These are phyloP conservation scores for Dicyrtoma fusca DNA, from an alignment of 2,888 invertebrate species.

Conservation along the genomic window DNA sequence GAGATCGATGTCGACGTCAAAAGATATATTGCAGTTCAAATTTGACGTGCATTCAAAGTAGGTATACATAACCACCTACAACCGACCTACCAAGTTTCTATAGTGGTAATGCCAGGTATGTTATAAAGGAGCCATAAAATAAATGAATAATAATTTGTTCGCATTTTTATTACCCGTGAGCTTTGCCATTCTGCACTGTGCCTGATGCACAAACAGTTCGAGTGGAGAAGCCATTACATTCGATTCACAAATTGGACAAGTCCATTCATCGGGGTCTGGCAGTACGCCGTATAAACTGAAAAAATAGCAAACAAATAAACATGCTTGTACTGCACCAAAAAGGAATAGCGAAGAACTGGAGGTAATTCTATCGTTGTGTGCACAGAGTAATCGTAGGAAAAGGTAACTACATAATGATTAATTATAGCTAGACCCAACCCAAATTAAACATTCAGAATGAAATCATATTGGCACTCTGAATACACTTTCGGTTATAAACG, in stretches of 20 bases:
- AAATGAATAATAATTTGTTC: not conserved
- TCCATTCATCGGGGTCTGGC: conserved; percentile 69
- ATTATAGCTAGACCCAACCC: no score
- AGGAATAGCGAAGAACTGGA: no score
- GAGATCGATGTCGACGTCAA: no score
- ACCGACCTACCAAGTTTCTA: no score
- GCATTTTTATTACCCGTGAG: conserved; percentile 45
- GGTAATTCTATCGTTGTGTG: no score
- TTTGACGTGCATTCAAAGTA: no score
- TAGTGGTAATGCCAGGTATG: not conserved
- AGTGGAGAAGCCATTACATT: conserved; percentile 67
- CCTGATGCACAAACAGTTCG: conserved; percentile 75
- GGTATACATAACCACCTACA: no score
- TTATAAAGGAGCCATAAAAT: not conserved
- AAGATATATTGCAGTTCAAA: no score
- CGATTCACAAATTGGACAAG: conserved; percentile 72
- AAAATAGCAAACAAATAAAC: conserved; percentile 3
- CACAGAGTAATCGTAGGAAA: not conserved
- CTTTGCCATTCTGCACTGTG: conserved; percentile 60
- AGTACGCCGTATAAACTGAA: conserved; percentile 61
- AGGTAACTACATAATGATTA: not conserved
- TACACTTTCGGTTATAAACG: no score
- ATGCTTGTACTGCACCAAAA: no score
- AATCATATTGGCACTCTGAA: no score
- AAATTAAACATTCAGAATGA: no score